Evolutionary conservation across 2,888 invertebrate species (phyloP), one percentile per base, ranked within the genome.

Genomic region (Ophion obscuratus): DNA sequence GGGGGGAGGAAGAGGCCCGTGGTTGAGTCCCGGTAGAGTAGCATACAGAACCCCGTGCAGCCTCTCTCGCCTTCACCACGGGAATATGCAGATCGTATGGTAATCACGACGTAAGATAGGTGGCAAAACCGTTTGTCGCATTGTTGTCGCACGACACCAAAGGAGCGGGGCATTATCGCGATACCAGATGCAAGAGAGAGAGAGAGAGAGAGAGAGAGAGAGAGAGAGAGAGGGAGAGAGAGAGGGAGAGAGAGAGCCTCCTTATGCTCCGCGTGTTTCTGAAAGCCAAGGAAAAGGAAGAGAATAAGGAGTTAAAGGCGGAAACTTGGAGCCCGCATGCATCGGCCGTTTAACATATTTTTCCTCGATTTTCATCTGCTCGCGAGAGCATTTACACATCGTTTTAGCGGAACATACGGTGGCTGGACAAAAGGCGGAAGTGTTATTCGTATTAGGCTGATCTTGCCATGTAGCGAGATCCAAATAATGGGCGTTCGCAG

Each of bases 11-110:
- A 53, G 17, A 90, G 90, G 57, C 40, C 40, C 31, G 70, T 44
- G 78, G 61, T 57, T 44, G 78, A 78, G 77, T 36, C 40, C 57
- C 57, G 40, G 67, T 66, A 68, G 78, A 31, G 78, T 44, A 59
- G 27, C 67, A 68, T 44, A 68, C 78, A 82, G 73, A 76, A 62
- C 59, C 61, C 36, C 67, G 70, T 75, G 68, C 80, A 78, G 76
- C 89, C 75, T 81, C 81, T 74, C 73, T 74, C 87, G 88, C 77
- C 86, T 90, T 89, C 85, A 89, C 88, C 90, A 88, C 83, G 87
- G 88, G 89, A 90, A 91, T 92, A 93, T 92, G 92, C 92, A 92
- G 92, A 93, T 93, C 90, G 91, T 92, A 93, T 93, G 93, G 90
- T 92, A 92, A 93, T 93, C 89, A 87, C 77, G 86, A 81, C 89